Percentiles rank a stretch among this genome's conserved stretches.
phyloP scores from a whole-genome alignment of 2,888 invertebrate species.

The Ornithoptera priamus region DNA sequence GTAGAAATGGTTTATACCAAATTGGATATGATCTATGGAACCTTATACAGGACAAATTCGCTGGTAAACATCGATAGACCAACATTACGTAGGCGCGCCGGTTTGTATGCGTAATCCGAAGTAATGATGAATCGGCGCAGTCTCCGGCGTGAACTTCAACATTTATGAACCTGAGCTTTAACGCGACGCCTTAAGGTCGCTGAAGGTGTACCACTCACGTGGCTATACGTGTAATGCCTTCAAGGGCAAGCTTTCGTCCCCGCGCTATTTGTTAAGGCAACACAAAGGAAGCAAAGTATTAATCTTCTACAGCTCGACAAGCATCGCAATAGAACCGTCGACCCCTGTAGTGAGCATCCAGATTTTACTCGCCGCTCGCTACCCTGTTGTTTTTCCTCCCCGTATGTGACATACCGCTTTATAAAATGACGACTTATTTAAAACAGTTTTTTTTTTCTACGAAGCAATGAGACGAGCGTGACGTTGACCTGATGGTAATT shows the following conservation, averaged over 20 bases:
- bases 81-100: constrained; percentile 27
- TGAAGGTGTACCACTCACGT: constrained; percentile 13
- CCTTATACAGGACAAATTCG: constrained; percentile 22
- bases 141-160: constrained; percentile 36
- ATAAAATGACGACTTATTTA: background rate
- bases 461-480: background rate
- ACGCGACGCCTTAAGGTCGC: constrained; percentile 10
- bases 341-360: constrained; percentile 71
- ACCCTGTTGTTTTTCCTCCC: constrained; percentile 38
- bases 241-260: constrained; percentile 43
- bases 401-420: constrained; percentile 36
- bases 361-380: constrained; percentile 54
- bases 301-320: constrained; percentile 70
- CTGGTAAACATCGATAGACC: constrained; percentile 9
- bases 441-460: background rate
- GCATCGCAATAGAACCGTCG: constrained; percentile 47
- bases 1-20: constrained; percentile 7
- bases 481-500: no score
- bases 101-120: constrained; percentile 45
- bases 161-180: constrained; percentile 5
- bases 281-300: constrained; percentile 71
- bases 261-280: constrained; percentile 56
- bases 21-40: constrained; percentile 8
- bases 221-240: constrained; percentile 36
- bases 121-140: constrained; percentile 61